Conservation (phyloP, 2,888 invertebrate genomes). For the Carcina quercana region DNA sequence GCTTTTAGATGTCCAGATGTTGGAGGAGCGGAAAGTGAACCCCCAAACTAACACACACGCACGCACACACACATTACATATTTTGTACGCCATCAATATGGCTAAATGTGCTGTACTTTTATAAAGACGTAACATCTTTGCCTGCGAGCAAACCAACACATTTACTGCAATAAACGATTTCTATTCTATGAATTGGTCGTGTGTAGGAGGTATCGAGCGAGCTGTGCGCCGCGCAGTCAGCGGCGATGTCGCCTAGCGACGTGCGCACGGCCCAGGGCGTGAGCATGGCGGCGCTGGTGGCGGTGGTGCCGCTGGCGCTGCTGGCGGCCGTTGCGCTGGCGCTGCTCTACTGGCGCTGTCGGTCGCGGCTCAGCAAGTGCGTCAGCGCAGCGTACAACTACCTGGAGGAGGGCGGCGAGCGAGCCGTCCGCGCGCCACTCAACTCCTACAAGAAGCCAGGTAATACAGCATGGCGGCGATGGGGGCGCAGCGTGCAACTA, state of each 20-base stretch:
- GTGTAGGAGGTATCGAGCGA: slow-evolving; percentile 53
- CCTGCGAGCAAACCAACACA: too few species aligned
- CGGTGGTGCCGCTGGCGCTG: slow-evolving; percentile 40
- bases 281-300: slow-evolving; percentile 42
- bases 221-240: slow-evolving; percentile 44
- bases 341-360: slow-evolving; percentile 57
- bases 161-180: too few species aligned
- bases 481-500: too few species aligned
- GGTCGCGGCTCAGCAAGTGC: slow-evolving; percentile 62
- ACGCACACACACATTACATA: too few species aligned
- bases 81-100: too few species aligned
- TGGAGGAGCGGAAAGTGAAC: too few species aligned
- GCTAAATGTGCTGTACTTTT: too few species aligned
- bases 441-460: slow-evolving; percentile 65
- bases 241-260: slow-evolving; percentile 42
- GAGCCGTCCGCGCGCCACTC: slow-evolving; percentile 52
- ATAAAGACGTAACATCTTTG: too few species aligned
- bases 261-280: slow-evolving; percentile 23
- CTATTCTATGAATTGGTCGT: too few species aligned
- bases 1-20: too few species aligned
- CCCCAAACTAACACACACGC: too few species aligned
- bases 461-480: slow-evolving; percentile 24
- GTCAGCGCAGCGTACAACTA: slow-evolving; percentile 68
- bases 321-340: slow-evolving; percentile 42
- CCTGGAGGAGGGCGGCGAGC: slow-evolving; percentile 62